These are phyloP conservation scores for Palythoa caribaeorum DNA, from an alignment of 92 coral and sea anemone genomes.

Conservation along the genomic window DNA sequence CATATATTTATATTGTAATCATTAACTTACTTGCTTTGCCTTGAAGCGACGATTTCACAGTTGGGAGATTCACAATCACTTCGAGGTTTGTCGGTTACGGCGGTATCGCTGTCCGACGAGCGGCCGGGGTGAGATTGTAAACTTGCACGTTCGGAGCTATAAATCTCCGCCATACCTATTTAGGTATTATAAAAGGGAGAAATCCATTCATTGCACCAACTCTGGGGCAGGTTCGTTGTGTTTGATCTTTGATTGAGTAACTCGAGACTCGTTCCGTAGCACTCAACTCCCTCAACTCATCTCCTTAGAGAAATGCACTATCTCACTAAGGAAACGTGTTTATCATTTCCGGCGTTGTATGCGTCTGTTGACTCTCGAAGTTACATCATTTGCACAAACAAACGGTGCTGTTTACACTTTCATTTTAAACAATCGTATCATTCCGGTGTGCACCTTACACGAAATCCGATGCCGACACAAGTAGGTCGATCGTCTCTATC, in stretches of 20 bases:
- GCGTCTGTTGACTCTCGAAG: too few species aligned
- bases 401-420: too few species aligned
- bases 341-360: too few species aligned
- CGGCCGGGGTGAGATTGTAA: background rate
- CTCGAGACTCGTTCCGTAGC: too few species aligned
- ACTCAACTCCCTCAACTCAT: too few species aligned
- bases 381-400: too few species aligned
- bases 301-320: too few species aligned
- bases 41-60: background rate
- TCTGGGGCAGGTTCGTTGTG: background rate
- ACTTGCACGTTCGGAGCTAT: background rate
- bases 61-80: background rate
- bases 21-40: constrained; percentile 3
- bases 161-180: background rate
- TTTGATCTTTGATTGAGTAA: background rate
- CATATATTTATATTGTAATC: background rate
- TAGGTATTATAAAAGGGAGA: background rate
- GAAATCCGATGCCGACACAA: too few species aligned
- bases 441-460: too few species aligned
- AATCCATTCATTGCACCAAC: background rate
- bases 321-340: too few species aligned
- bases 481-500: too few species aligned
- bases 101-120: background rate
- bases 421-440: too few species aligned
- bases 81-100: background rate